These are phyloP conservation scores for Pyxicephalus adspersus DNA, from an alignment of 2,113 vertebrate genomes.

Conservation along the genomic window DNA sequence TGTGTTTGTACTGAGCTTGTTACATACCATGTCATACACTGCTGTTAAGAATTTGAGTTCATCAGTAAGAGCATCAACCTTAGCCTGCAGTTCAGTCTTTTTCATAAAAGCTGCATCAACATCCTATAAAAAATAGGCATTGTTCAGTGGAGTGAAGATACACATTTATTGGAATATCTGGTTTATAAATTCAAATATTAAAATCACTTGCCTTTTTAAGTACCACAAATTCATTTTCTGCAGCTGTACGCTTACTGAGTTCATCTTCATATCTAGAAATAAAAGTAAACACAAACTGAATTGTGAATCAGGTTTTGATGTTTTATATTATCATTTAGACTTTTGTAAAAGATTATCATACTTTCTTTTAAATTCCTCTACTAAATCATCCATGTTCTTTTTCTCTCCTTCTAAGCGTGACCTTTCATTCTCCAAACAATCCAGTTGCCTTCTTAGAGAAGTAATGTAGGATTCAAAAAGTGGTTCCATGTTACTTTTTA, in stretches of 20 bases:
- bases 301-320: not conserved
- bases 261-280: conserved; percentile 73
- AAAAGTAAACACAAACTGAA: not conserved
- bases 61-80: conserved; percentile 76
- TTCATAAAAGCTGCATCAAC: conserved; percentile 81
- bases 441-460: conserved; percentile 84
- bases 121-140: conserved; percentile 66
- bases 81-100: conserved; percentile 81
- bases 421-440: conserved; percentile 79
- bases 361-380: conserved; percentile 94
- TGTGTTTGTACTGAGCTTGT: not conserved
- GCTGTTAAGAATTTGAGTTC: conserved; percentile 82
- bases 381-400: conserved; percentile 83
- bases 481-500: conserved; percentile 76
- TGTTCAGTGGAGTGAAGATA: not conserved
- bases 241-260: conserved; percentile 72
- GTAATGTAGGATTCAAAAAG: conserved; percentile 84
- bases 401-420: conserved; percentile 86
- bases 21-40: conserved; percentile 74
- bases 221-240: conserved; percentile 84
- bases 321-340: not conserved
- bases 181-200: not conserved
- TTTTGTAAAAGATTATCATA: conserved; percentile 66
- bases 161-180: not conserved
- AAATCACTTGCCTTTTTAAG: conserved; percentile 76